Conservation (phyloP, 2,113 vertebrate species). For the Malurus melanocephalus region DNA sequence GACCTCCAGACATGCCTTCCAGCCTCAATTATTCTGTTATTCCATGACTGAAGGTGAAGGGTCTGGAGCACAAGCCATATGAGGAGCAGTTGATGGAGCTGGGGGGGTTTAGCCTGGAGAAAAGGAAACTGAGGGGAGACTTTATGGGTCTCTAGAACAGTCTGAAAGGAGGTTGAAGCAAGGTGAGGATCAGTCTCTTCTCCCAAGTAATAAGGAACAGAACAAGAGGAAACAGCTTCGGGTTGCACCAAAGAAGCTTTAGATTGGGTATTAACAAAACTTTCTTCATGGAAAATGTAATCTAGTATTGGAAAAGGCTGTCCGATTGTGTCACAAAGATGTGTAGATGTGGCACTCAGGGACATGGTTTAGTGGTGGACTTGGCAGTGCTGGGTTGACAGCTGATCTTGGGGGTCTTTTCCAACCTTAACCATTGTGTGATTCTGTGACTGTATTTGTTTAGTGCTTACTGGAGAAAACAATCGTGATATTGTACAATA, state of each 20-base stretch:
- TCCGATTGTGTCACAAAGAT: background rate
- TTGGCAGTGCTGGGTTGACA: background rate
- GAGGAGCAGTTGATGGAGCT: background rate
- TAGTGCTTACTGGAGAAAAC: background rate
- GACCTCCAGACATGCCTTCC: background rate
- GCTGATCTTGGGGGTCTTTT: background rate
- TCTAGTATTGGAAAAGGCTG: background rate
- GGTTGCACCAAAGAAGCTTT: background rate
- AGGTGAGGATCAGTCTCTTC: background rate
- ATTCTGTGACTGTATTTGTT: background rate
- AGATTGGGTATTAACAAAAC: background rate
- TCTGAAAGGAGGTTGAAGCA: background rate
- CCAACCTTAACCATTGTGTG: background rate
- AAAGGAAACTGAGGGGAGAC: background rate
- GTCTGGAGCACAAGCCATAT: background rate
- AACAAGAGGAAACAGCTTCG: fast-evolving
- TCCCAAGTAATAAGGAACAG: background rate
- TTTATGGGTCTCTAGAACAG: background rate
- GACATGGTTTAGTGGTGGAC: background rate
- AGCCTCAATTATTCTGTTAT: background rate
- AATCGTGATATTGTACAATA: background rate
- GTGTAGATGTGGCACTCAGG: background rate
- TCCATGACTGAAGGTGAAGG: background rate
- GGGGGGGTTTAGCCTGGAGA: background rate
- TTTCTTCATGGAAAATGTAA: background rate